Conservation (phyloP, 2,797 vertebrate genomes). For the Dendrocincla fuliginosa region DNA sequence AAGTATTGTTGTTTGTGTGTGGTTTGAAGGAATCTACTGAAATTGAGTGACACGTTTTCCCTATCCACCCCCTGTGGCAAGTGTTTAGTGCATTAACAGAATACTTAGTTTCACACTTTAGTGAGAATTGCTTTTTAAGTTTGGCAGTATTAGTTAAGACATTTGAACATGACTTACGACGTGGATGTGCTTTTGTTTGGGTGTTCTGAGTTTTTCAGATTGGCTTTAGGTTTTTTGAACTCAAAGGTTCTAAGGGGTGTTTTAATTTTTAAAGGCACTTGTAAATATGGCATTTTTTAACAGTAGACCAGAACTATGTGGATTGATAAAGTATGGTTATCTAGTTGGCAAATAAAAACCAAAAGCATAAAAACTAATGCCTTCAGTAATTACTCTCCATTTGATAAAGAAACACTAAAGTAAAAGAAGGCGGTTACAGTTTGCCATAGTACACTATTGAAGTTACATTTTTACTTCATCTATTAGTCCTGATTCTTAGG, state of each 20-base stretch:
- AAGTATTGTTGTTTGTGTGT: constrained; percentile 1
- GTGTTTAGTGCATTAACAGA: neutral
- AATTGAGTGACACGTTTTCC: neutral
- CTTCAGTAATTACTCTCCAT: neutral
- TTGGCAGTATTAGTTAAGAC: neutral
- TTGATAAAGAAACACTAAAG: neutral
- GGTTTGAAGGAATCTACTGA: constrained; percentile 34
- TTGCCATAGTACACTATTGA: neutral
- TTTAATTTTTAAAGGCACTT: neutral
- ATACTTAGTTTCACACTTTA: neutral
- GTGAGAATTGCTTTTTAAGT: neutral
- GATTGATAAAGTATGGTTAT: neutral
- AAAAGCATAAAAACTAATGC: neutral
- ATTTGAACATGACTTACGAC: neutral
- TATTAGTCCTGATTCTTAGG: neutral
- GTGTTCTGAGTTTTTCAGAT: neutral
- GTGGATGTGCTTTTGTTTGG: neutral
- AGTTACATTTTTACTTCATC: neutral
- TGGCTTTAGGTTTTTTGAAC: neutral
- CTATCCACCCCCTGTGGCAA: neutral
- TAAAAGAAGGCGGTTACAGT: neutral
- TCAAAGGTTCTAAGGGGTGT: accelerated
- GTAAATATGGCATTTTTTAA: neutral
- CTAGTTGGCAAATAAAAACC: neutral
- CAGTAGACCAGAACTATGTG: neutral